phyloP scores from a whole-genome alignment of 2,888 invertebrate species.

The Hetaerina titia region DNA sequence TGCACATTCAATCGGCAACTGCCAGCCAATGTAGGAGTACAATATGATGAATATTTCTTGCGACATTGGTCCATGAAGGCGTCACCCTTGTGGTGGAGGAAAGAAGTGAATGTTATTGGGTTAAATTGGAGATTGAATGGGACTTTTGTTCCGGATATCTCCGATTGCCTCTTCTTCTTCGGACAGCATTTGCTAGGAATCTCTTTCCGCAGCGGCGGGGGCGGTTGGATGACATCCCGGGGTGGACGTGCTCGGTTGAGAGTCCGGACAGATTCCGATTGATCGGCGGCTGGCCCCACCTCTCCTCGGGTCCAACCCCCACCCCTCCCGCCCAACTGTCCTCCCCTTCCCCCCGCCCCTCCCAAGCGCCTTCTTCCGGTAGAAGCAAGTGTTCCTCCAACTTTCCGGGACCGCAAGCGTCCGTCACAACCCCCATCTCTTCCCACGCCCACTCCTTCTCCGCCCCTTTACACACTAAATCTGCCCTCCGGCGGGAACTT shows the following conservation, averaged over 20 bases:
- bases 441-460: not conserved
- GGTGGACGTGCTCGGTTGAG: not conserved
- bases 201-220: not conserved
- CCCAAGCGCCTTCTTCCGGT: not conserved
- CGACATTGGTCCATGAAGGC: too few relatives aligned
- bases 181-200: not conserved
- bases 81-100: too few relatives aligned
- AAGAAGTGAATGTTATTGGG: too few relatives aligned
- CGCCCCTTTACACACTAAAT: not conserved
- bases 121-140: too few relatives aligned
- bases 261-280: not conserved
- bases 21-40: too few relatives aligned
- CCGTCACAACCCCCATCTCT: not conserved
- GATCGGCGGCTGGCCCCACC: not conserved
- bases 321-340: not conserved
- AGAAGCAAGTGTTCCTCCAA: not conserved
- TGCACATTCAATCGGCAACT: too few relatives aligned
- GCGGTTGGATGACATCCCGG: not conserved
- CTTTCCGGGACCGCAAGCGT: constrained; percentile 12
- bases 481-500: not conserved
- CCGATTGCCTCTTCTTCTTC: too few relatives aligned
- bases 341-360: not conserved
- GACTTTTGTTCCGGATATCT: too few relatives aligned
- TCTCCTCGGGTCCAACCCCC: not conserved
- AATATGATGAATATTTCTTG: too few relatives aligned